Conservation (phyloP, 2,888 invertebrate species). For the Bombylius discolor region DNA sequence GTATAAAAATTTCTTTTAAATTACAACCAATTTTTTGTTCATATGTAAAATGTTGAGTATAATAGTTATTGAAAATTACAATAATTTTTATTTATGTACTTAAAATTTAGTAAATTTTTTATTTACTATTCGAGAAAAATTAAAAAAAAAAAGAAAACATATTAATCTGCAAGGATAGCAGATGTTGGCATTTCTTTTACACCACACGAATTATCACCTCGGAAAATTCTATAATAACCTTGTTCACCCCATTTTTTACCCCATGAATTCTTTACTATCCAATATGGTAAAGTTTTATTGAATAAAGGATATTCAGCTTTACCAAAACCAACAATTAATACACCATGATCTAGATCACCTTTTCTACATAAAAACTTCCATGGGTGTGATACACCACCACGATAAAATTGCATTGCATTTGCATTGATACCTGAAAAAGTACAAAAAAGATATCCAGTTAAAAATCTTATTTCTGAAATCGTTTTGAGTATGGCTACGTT, state of each 20-base stretch:
- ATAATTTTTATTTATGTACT: no score
- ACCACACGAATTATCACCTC: slow-evolving; percentile 89
- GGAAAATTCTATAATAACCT: slow-evolving; percentile 87
- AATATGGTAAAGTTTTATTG: slow-evolving; percentile 70
- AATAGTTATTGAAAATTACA: no score
- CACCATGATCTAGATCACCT: slow-evolving; percentile 76
- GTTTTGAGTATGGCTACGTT: no score
- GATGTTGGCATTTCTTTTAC: slow-evolving; percentile 84
- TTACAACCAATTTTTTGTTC: no score
- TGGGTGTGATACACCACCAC: slow-evolving; percentile 90
- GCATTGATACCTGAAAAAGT: slow-evolving; percentile 61
- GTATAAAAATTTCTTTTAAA: no score
- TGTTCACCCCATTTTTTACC: slow-evolving; percentile 82
- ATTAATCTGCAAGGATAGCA: slow-evolving; percentile 46
- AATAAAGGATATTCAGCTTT: slow-evolving; percentile 63
- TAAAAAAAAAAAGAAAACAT: no score
- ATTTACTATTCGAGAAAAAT: no score
- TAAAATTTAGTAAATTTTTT: no score
- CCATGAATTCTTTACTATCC: slow-evolving; percentile 95
- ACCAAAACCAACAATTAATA: slow-evolving; percentile 90
- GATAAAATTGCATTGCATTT: slow-evolving; percentile 92
- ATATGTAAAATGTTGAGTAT: no score
- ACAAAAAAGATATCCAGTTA: neutral
- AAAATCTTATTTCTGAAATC: neutral
- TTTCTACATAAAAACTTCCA: slow-evolving; percentile 69